A percentile compares a stretch with the other conserved stretches of the same genome.
Evolutionary conservation across 2,797 vertebrate genomes (phyloP).

Genomic region (Babyrousa celebensis): DNA sequence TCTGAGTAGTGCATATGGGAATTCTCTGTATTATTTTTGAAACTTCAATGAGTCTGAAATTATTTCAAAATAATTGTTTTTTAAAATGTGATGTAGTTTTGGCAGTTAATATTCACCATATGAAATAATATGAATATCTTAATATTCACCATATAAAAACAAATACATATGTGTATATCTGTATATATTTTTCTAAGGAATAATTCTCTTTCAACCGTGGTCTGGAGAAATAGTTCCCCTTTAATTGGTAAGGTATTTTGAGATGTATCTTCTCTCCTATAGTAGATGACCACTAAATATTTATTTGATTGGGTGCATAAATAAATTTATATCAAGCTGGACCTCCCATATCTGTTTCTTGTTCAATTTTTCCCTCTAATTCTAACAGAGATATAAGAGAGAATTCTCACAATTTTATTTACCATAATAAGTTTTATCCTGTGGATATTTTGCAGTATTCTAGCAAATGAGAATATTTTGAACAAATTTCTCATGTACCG

Average conservation of each 20-base stretch:
- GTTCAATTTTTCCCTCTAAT: not conserved
- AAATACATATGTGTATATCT: not conserved
- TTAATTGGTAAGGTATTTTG: not conserved
- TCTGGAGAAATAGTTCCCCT: not conserved
- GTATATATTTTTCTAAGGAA: not conserved
- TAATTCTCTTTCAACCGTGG: not conserved
- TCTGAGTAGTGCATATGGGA: not conserved
- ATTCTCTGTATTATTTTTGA: not conserved
- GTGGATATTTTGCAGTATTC: not conserved
- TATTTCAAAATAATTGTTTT: constrained; percentile 2
- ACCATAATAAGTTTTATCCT: not conserved
- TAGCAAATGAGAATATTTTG: not conserved
- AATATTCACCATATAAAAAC: not conserved
- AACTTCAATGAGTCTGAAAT: not conserved
- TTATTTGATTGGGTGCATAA: not conserved
- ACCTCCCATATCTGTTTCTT: not conserved
- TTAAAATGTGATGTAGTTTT: not conserved
- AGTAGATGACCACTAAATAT: not conserved
- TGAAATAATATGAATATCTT: no score
- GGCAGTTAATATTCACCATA: not conserved
- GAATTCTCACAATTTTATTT: not conserved
- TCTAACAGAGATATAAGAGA: not conserved
- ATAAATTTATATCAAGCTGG: not conserved
- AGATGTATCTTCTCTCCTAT: not conserved
- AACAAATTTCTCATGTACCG: not conserved